Conservation (phyloP, 2,888 invertebrate species). For the Pollenia angustigena region DNA sequence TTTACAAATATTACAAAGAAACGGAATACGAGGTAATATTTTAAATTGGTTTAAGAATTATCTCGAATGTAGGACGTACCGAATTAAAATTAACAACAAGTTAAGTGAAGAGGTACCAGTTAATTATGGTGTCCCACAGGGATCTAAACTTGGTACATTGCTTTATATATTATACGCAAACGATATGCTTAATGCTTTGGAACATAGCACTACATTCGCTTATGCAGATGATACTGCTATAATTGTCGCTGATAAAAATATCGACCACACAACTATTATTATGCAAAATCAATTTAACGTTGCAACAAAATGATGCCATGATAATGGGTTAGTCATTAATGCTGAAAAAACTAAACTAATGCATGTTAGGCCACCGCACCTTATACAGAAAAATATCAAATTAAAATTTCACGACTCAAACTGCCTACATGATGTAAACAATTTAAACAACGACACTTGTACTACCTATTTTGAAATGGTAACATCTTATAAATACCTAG, state of each 20-base stretch:
- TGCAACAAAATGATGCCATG: not conserved
- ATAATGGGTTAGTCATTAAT: conserved; percentile 1
- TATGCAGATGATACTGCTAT: conserved; percentile 5
- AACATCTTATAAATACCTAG: not conserved
- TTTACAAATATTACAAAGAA: not conserved
- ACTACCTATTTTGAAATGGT: not conserved
- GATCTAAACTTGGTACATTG: conserved; percentile 50
- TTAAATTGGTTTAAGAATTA: conserved; percentile 38
- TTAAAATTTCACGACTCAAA: too few relatives aligned
- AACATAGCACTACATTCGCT: not conserved
- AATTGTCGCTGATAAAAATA: not conserved
- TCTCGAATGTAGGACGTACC: not conserved
- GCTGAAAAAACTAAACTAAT: conserved; percentile 22
- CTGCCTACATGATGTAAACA: not conserved
- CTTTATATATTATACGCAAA: conserved; percentile 6
- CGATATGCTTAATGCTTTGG: not conserved
- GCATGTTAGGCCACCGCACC: conserved; percentile 5
- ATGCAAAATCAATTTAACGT: not conserved
- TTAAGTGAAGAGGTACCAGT: not conserved
- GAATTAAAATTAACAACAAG: conserved; percentile 15
- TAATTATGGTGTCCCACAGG: conserved; percentile 46
- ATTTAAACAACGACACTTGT: not conserved
- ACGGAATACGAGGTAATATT: conserved; percentile 13
- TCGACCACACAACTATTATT: not conserved
- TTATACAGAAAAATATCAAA: too few relatives aligned